Evolutionary conservation across 2,888 invertebrate genomes (phyloP).

Genomic region (Nebria brevicollis): DNA sequence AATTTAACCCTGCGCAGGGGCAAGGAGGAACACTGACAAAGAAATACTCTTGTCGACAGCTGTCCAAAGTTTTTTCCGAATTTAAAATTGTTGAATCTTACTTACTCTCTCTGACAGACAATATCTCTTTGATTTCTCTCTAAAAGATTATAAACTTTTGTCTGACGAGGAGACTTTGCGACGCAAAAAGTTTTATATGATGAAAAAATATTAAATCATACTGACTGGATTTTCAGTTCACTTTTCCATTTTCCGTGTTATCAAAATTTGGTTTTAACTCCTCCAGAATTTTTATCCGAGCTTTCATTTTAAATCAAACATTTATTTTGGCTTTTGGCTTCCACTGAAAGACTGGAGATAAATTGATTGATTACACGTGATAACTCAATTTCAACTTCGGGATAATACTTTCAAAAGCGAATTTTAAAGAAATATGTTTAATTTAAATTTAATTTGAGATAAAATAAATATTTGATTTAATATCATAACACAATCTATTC

Average conservation of each 20-base stretch:
- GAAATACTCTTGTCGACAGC: conserved; percentile 41
- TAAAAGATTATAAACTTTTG: conserved; percentile 46
- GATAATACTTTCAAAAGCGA: too few species aligned
- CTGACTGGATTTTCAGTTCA: conserved; percentile 38
- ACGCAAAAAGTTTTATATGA: conserved; percentile 39
- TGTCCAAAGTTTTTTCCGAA: conserved; percentile 45
- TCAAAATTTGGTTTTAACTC: conserved; percentile 32
- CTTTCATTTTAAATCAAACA: background rate
- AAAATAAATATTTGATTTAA: too few species aligned
- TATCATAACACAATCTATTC: too few species aligned
- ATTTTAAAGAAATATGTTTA: too few species aligned
- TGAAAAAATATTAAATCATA: conserved; percentile 47
- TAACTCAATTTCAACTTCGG: background rate
- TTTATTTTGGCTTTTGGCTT: background rate
- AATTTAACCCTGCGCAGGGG: conserved; percentile 38
- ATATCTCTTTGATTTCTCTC: background rate
- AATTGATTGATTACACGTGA: background rate
- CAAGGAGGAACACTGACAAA: conserved; percentile 39
- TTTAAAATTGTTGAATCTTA: conserved; percentile 39
- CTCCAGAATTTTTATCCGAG: conserved; percentile 19
- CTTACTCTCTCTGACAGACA: background rate
- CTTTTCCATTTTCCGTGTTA: conserved; percentile 18
- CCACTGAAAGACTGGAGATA: background rate
- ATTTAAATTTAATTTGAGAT: too few species aligned
- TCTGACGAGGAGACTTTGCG: background rate